Percentiles rank a stretch among this genome's conserved stretches.
These are phyloP conservation scores for Phylloscopus whistleri DNA, from an alignment of 2,113 vertebrate species.

Conservation along the genomic window DNA sequence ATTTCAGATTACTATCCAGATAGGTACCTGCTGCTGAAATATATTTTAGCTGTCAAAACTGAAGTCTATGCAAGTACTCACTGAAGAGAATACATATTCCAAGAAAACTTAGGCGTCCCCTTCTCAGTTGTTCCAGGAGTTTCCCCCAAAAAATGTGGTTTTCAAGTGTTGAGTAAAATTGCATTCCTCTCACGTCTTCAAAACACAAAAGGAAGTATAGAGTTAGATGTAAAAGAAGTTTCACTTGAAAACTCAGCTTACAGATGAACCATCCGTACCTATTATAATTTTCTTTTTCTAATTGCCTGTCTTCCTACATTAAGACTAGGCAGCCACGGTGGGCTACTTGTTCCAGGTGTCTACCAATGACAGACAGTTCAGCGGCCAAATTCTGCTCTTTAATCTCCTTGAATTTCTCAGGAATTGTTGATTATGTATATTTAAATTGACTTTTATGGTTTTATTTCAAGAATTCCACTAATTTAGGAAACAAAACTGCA, in stretches of 20 bases:
- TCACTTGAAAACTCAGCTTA: background rate
- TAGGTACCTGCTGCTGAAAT: background rate
- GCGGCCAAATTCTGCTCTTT: background rate
- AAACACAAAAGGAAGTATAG: background rate
- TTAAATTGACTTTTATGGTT: background rate
- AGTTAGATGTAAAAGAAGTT: background rate
- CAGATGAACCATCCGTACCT: background rate
- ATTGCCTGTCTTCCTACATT: background rate
- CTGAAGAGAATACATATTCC: background rate
- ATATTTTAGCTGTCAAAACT: background rate
- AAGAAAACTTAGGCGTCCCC: background rate
- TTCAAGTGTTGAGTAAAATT: background rate
- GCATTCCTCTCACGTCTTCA: background rate
- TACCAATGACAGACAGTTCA: background rate
- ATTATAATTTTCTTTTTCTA: background rate
- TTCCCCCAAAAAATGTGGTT: background rate
- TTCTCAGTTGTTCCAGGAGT: background rate
- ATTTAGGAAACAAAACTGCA: background rate
- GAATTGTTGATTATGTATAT: background rate
- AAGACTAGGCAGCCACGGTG: background rate
- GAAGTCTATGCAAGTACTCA: background rate
- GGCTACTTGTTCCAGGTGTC: background rate
- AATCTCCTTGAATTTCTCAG: background rate
- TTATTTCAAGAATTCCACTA: too few species aligned
- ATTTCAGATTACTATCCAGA: background rate